Evolutionary conservation across 2,113 vertebrate species (phyloP).

Genomic region (Marmota monax): DNA sequence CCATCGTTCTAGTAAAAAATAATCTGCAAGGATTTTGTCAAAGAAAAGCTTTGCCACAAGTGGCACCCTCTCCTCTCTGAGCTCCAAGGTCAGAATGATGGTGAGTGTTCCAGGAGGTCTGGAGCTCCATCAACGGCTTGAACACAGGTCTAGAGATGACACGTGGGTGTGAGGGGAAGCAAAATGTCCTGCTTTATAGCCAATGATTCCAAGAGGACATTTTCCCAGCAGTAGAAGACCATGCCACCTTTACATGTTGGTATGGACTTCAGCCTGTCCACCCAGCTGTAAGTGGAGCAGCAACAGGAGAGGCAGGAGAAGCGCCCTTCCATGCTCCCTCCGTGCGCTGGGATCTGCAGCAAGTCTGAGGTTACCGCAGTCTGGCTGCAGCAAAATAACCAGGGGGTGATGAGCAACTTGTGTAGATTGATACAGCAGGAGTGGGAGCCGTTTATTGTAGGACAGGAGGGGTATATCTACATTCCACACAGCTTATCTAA

Average conservation of each 20-base stretch:
- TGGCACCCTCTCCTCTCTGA: background rate
- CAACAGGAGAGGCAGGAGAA: background rate
- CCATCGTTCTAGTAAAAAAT: background rate
- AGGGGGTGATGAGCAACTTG: too few relatives aligned
- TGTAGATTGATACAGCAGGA: too few relatives aligned
- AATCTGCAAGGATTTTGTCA: background rate
- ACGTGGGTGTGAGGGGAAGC: background rate
- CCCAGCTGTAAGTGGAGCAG: background rate
- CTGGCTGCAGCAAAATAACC: too few relatives aligned
- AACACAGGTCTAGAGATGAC: background rate
- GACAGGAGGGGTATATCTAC: too few relatives aligned
- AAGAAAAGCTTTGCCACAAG: background rate
- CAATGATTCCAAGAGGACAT: background rate
- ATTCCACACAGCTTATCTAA: too few relatives aligned
- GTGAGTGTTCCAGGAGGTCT: too few relatives aligned
- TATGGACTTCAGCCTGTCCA: background rate
- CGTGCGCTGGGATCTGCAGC: background rate
- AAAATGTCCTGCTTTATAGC: background rate
- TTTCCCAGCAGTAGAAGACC: background rate
- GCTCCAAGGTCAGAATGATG: background rate
- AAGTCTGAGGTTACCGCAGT: too few relatives aligned
- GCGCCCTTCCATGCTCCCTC: background rate
- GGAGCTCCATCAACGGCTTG: background rate
- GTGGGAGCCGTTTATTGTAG: too few relatives aligned
- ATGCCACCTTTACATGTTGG: background rate